These are phyloP conservation scores for Forbesichthys agassizii DNA, from an alignment of 2,113 vertebrate genomes.

Conservation along the genomic window DNA sequence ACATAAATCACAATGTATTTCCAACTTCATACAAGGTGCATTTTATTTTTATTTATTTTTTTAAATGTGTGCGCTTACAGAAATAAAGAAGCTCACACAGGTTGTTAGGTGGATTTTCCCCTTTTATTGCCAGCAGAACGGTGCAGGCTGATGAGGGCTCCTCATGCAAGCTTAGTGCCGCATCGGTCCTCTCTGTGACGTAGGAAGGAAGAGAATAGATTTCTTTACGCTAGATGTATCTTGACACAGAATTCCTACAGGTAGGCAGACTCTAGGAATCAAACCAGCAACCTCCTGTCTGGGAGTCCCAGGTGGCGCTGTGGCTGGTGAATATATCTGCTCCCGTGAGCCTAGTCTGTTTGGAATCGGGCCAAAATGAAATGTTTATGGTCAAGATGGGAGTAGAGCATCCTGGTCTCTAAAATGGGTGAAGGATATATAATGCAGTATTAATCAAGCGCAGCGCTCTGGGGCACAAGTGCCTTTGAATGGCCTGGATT, in stretches of 20 bases:
- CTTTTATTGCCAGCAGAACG: conserved; percentile 46
- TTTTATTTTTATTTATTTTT: too few species aligned
- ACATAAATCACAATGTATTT: too few species aligned
- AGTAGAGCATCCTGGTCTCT: conserved; percentile 32
- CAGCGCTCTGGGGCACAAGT: conserved; percentile 54
- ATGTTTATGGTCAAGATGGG: conserved; percentile 30
- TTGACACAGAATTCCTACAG: conserved; percentile 22
- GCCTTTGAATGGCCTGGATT: conserved; percentile 67
- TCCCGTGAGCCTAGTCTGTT: neutral
- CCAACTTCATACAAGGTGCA: too few species aligned
- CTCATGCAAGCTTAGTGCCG: neutral
- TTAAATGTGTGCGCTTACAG: too few species aligned
- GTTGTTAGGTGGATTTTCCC: conserved; percentile 33
- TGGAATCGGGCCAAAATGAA: neutral
- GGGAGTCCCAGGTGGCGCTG: too few species aligned
- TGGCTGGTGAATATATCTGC: too few species aligned
- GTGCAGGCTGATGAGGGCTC: conserved; percentile 26
- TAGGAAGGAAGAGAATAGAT: conserved; percentile 33
- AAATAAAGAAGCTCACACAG: conserved; percentile 5
- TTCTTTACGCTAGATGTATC: conserved; percentile 51
- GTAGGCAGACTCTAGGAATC: neutral
- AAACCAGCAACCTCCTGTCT: neutral
- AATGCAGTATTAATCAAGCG: conserved; percentile 66
- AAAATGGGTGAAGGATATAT: conserved; percentile 60
- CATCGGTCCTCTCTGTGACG: conserved; percentile 57